phyloP scores from a whole-genome alignment of 2,797 vertebrate genomes.

The Sebastes steindachneri region DNA sequence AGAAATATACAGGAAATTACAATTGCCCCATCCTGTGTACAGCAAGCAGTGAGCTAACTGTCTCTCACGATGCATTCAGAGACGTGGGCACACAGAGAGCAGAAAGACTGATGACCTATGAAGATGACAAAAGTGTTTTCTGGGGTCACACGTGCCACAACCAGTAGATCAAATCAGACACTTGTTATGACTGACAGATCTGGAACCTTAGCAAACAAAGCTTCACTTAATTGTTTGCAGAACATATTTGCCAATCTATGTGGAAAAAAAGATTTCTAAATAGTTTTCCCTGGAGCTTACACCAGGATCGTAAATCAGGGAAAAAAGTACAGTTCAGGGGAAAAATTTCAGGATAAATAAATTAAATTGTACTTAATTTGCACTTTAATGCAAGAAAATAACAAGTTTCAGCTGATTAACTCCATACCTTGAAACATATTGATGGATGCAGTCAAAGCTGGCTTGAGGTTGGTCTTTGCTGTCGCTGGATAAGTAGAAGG shows the following conservation, averaged over 20 bases:
- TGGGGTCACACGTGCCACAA: not conserved
- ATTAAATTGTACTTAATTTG: not conserved
- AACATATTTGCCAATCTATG: not conserved
- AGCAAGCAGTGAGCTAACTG: constrained; percentile 11
- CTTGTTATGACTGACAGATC: not conserved
- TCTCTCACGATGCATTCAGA: constrained; percentile 13
- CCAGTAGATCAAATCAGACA: not conserved
- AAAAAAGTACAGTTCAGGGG: not conserved
- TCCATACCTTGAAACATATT: constrained; percentile 80
- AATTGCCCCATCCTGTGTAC: constrained; percentile 38
- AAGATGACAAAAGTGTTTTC: not conserved
- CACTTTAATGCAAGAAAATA: not conserved
- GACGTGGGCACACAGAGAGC: not conserved
- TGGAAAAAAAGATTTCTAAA: not conserved
- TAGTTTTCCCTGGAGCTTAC: not conserved
- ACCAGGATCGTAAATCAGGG: not conserved
- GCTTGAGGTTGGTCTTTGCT: constrained; percentile 86
- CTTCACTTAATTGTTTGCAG: not conserved
- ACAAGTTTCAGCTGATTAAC: not conserved
- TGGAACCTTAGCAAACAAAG: not conserved
- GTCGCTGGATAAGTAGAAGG: constrained; percentile 89
- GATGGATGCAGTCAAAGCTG: constrained; percentile 88
- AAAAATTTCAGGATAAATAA: not conserved
- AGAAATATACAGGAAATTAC: constrained; percentile 63
- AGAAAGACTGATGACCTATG: not conserved